Evolutionary conservation across 2,888 invertebrate species (phyloP), one percentile per base, ranked within the genome.

Genomic region (Brachypterus glaber): DNA sequence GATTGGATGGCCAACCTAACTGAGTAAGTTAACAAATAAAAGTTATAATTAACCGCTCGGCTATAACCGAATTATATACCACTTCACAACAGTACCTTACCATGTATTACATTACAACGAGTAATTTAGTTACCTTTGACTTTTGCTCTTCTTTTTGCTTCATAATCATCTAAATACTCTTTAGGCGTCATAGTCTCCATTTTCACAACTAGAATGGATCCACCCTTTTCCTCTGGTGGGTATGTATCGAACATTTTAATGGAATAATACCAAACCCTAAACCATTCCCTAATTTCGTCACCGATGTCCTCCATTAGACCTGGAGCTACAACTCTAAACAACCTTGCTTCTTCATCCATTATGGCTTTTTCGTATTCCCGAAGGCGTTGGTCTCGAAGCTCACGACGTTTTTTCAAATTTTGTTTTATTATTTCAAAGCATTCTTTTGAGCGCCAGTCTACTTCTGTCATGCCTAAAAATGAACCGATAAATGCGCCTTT

Each of bases 231-330:
- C 21, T 74, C 74, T 42, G 75, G 75, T 32, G 88, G 87, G 57
- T 74, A 82, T 45, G 78, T 77, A 43, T 86, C 85, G 55, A 87
- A 84, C 32, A 69, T 62, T 16, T 69, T 68, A 1, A 68, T 59
- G 39, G 60, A 58, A 26, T 62, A 59, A 62, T 80, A 78, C 79
- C 81, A 84, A 37, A 74, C 66, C 31, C 69, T 58, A 54, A 83
- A 79, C 86, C 86, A 87, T 53, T 77, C 74, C 39, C 81, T 69
- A 39, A 88, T 75, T 67, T 87, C 84, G 44, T 76, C 79, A 25
- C 78, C 74, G 58, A 86, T 81, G 49, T 81, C 79, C 55, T 87
- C 86, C 64, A 80, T 74, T 45, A 85, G 68, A 24, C 74, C 68
- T 3, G 73, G 74, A 50, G 70, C 68, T 32, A 72, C 62, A 2